These are phyloP conservation scores for Sinella curviseta DNA, from an alignment of 1,140 invertebrate species.

Conservation along the genomic window DNA sequence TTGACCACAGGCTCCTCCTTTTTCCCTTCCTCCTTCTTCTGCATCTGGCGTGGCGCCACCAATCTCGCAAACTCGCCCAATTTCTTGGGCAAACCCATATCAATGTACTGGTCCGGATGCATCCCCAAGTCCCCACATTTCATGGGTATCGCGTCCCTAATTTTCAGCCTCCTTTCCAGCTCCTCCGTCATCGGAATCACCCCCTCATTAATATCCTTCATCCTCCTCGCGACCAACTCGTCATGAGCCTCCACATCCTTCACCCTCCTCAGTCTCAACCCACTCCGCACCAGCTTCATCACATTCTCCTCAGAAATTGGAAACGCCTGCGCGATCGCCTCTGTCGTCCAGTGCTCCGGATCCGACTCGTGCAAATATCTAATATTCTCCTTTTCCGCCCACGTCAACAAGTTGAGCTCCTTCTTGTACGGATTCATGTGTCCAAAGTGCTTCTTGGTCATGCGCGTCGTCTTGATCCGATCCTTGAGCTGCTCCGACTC, in stretches of 20 bases:
- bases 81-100: neutral
- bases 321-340: constrained; percentile 75
- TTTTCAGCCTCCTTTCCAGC: constrained; percentile 37
- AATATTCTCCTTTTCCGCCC: constrained; percentile 80
- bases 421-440: constrained; percentile 53
- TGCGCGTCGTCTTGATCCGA: neutral
- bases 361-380: constrained; percentile 65
- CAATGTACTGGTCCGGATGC: neutral
- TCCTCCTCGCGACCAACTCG: neutral
- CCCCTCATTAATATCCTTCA: constrained; percentile 38
- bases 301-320: constrained; percentile 64
- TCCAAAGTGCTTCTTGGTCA: constrained; percentile 71
- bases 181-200: constrained; percentile 40
- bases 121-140: neutral
- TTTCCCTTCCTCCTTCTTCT: neutral
- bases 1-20: neutral
- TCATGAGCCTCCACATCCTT: constrained; percentile 39
- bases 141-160: constrained; percentile 30
- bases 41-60: constrained; percentile 12
- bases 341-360: constrained; percentile 71
- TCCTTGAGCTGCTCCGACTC: neutral
- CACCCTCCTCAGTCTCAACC: neutral
- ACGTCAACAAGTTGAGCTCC: constrained; percentile 74
- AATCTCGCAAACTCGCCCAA: constrained; percentile 39
- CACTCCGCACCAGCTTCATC: constrained; percentile 30